Conservation (phyloP, 2,888 invertebrate genomes). For the Azorinus chamasolen region DNA sequence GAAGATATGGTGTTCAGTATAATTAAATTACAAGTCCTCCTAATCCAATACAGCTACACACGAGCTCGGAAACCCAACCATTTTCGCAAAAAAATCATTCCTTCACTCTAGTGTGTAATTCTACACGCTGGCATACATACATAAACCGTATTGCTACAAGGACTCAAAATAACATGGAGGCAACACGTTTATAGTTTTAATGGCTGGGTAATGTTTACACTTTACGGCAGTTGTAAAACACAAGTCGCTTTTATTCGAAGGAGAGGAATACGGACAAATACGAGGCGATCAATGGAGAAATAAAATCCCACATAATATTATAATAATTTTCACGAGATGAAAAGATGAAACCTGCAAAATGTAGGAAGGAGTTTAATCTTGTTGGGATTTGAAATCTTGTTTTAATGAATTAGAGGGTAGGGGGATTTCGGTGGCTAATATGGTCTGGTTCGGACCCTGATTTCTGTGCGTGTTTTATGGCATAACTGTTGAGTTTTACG, state of each 20-base stretch:
- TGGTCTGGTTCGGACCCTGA: constrained; percentile 21
- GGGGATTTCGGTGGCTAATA: background rate
- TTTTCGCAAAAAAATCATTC: no score
- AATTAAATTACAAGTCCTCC: no score
- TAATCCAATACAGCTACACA: no score
- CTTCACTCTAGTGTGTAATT: constrained; percentile 3
- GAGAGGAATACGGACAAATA: no score
- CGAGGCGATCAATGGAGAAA: no score
- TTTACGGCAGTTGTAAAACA: constrained; percentile 1
- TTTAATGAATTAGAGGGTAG: background rate
- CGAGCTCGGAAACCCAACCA: no score
- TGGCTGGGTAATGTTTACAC: constrained; percentile 13
- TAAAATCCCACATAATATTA: background rate
- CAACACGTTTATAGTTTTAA: constrained; percentile 22
- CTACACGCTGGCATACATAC: background rate
- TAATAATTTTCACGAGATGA: background rate
- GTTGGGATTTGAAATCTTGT: background rate
- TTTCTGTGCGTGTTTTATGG: constrained; percentile 44
- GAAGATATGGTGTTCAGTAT: no score
- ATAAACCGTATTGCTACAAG: constrained; percentile 9
- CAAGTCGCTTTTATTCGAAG: no score
- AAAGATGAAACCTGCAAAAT: background rate
- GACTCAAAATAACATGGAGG: background rate
- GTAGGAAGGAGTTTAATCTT: no score
- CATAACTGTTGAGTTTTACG: constrained; percentile 29